phyloP scores from a whole-genome alignment of 1,140 invertebrate species.

The Brachionus plicatilis region DNA sequence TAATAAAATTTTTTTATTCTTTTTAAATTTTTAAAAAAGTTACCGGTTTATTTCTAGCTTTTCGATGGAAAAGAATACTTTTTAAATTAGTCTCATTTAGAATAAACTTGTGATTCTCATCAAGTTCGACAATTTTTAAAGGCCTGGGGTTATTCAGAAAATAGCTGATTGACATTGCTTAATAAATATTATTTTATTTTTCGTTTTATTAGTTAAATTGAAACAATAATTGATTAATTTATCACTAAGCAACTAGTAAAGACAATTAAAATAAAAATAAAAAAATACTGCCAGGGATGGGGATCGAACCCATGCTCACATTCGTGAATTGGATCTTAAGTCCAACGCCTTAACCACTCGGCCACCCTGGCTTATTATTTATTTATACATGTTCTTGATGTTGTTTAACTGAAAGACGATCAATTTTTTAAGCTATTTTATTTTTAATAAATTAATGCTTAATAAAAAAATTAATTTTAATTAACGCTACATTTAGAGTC shows the following conservation, averaged over 20 bases:
- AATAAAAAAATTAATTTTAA: too few species aligned
- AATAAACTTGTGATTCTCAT: constrained; percentile 1
- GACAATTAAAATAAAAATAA: background rate
- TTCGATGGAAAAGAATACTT: background rate
- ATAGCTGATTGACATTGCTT: constrained; percentile 8
- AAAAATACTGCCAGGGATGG: background rate
- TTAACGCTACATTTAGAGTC: too few species aligned
- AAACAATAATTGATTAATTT: background rate
- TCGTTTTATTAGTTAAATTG: background rate
- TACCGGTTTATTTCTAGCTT: constrained; percentile 8
- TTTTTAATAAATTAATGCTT: too few species aligned
- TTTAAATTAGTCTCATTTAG: constrained; percentile 7
- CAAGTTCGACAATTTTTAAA: constrained; percentile 4
- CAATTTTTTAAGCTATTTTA: background rate
- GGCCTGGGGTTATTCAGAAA: background rate
- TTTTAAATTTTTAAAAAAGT: background rate
- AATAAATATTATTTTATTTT: background rate
- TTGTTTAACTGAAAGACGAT: too few species aligned
- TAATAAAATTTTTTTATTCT: background rate
- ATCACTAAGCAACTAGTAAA: background rate
- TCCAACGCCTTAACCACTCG: constrained; percentile 29
- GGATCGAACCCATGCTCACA: constrained; percentile 29
- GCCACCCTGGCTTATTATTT: background rate
- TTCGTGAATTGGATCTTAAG: constrained; percentile 31
- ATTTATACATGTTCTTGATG: background rate